These are phyloP conservation scores for Pseudochirops corinnae DNA, from an alignment of 2,797 vertebrate genomes.

Conservation along the genomic window DNA sequence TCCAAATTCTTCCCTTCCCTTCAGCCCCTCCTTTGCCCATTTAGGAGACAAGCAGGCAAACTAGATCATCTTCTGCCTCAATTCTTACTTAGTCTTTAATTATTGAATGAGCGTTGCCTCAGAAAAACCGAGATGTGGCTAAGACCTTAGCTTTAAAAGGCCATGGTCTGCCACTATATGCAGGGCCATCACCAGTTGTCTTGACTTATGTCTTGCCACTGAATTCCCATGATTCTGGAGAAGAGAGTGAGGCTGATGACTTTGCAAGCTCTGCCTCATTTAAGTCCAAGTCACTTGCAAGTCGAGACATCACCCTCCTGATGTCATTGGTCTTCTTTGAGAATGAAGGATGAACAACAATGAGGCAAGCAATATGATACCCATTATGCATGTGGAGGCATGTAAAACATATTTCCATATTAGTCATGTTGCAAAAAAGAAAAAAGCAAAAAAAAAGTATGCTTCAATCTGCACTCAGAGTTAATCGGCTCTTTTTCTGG, in stretches of 20 bases:
- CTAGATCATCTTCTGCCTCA: background rate
- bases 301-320: background rate
- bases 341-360: background rate
- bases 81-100: no score
- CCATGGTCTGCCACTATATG: no score
- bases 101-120: no score
- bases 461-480: background rate
- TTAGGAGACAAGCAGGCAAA: background rate
- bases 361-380: background rate
- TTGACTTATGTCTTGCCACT: background rate
- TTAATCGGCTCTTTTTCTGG: background rate
- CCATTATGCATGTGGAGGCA: background rate
- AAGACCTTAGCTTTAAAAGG: no score
- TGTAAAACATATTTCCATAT: background rate
- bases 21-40: background rate
- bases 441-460: background rate
- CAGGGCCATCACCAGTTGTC: background rate
- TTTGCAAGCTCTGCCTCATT: background rate
- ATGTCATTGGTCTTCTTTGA: background rate
- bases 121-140: no score
- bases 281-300: background rate
- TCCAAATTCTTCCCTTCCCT: background rate
- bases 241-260: background rate
- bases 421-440: background rate
- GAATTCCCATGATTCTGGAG: background rate